Conservation (phyloP, 1,140 invertebrate genomes). For the Dolichoris vasculosae region DNA sequence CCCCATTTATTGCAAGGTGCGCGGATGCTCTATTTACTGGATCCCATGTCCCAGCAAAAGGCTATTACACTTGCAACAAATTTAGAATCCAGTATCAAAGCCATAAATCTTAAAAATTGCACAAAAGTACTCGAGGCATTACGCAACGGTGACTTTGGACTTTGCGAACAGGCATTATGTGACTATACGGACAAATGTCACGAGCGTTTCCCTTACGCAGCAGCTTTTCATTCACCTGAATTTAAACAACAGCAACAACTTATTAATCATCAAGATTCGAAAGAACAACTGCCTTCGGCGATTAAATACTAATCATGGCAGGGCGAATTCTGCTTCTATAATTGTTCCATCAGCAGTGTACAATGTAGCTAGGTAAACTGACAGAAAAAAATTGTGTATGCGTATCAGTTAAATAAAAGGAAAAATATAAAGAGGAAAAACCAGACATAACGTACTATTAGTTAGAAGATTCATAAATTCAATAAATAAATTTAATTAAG, state of each 20-base stretch:
- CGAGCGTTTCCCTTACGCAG: conserved; percentile 83
- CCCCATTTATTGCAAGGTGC: conserved; percentile 83
- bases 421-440: background rate
- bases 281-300: conserved; percentile 58
- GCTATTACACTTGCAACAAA: conserved; percentile 80
- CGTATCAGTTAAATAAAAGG: background rate
- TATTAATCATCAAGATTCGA: background rate
- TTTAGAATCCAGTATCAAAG: conserved; percentile 76
- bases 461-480: conserved; percentile 2
- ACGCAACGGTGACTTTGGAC: conserved; percentile 85
- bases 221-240: conserved; percentile 78
- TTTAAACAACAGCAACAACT: conserved; percentile 48
- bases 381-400: background rate
- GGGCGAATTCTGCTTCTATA: conserved; percentile 22
- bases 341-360: conserved; percentile 26
- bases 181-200: conserved; percentile 84
- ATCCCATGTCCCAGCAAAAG: conserved; percentile 76
- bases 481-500: conserved; percentile 12
- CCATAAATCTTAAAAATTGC: conserved; percentile 82
- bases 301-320: conserved; percentile 72
- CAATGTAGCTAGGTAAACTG: conserved; percentile 29
- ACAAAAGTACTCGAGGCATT: conserved; percentile 85
- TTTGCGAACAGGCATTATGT: conserved; percentile 79
- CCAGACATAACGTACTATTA: background rate
- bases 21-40: conserved; percentile 81